Conservation (phyloP, 2,797 vertebrate genomes). For the Siniperca scherzeri region DNA sequence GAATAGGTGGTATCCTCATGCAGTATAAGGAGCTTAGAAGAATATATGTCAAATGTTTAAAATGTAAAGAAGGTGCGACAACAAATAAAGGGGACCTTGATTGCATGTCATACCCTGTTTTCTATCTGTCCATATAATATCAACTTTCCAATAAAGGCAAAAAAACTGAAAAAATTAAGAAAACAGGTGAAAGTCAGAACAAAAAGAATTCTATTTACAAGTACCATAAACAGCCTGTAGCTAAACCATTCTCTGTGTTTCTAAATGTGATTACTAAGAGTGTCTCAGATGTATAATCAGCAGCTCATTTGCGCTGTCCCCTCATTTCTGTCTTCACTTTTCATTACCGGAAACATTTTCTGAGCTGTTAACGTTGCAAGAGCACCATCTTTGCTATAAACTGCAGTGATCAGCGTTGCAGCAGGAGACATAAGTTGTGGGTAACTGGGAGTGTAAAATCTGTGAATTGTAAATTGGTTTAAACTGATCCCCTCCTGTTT, state of each 20-base stretch:
- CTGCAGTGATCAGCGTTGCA: constrained; percentile 14
- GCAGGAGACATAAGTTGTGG: not conserved
- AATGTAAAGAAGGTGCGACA: not conserved
- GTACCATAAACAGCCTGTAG: not conserved
- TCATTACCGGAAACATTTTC: constrained; percentile 25
- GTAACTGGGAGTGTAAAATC: not conserved
- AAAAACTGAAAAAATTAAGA: not conserved
- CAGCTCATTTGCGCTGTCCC: constrained; percentile 7
- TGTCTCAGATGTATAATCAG: constrained; percentile 17
- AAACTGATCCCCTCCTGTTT: not conserved
- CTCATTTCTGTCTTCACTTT: not conserved
- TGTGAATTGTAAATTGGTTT: not conserved
- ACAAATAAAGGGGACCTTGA: not conserved
- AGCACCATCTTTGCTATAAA: constrained; percentile 16
- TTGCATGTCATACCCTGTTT: not conserved
- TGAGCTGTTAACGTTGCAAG: not conserved
- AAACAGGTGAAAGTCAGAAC: not conserved
- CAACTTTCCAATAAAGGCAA: not conserved
- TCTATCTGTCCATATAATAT: too few species aligned
- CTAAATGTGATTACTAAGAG: not conserved
- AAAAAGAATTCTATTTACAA: not conserved
- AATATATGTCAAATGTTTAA: not conserved
- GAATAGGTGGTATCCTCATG: not conserved
- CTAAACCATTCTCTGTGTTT: not conserved
- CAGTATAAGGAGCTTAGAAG: not conserved